Evolutionary conservation across 2,888 invertebrate genomes (phyloP), one percentile per base, ranked within the genome.

Genomic region (Protodeltote pygarga): DNA sequence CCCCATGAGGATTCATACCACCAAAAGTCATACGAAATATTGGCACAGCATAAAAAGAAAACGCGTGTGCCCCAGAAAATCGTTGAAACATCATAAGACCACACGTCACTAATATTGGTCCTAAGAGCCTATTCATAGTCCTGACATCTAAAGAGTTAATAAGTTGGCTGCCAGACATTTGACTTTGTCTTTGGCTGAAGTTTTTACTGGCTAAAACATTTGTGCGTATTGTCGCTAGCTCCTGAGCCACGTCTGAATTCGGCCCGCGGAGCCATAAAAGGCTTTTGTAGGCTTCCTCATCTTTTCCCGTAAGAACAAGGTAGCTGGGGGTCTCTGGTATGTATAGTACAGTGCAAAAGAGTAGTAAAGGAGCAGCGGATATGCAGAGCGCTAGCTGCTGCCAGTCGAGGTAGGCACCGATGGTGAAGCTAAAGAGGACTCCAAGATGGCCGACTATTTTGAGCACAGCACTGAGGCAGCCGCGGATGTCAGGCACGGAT

Each of bases 321-420:
- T 95, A 97, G 75, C 97, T 96, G 9, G 98, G 98, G 23, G 97
- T 97, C 89, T 98, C 98, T 17, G 98, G 98, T 73, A 97, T 95
- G 79, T 95, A 95, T 37, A 95, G 93, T 42, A 96, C 94, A 3
- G 95, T 94, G 54, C 95, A 90, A 83, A 97, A 95, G 51, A 97
- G 94, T 51, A 96, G 93, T 39, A 96, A 90, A 1, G 97, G 96
- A 5, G 96, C 95, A 21, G 96, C 93, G 5, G 96, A 95, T 54
- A 97, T 96, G 58, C 97, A 93, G 20, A 95, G 93, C 0, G 98
- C 97, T 46, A 98, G 93, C 79, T 96, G 95, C 53, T 96, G 93
- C 97, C 97, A 98, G 83, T 96, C 95, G 5, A 97, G 88, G 80
- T 95, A 95, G 9, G 97, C 95, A 29, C 98, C 98, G 16, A 97